These are phyloP conservation scores for Amazona ochrocephala DNA, from an alignment of 2,797 vertebrate species.

Conservation along the genomic window DNA sequence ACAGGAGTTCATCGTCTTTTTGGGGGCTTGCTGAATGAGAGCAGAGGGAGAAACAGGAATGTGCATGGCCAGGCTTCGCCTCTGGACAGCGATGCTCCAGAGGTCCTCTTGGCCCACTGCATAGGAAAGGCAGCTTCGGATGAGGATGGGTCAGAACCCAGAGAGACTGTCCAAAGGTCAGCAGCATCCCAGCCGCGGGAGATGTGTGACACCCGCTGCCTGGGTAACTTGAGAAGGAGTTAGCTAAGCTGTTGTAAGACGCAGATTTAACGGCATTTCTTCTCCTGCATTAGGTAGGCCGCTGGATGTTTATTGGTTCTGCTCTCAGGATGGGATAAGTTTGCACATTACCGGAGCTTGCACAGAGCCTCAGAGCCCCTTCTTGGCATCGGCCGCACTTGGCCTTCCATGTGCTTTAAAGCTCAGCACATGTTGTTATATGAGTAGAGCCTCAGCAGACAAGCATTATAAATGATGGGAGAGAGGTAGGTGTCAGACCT, in stretches of 20 bases:
- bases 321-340: background rate
- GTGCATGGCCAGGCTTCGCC: fast-evolving
- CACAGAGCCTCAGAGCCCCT: background rate
- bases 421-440: background rate
- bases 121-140: background rate
- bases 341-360: background rate
- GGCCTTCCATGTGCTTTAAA: fast-evolving
- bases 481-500: background rate
- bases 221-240: constrained; percentile 23
- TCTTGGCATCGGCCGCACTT: background rate
- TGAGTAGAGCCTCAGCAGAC: background rate
- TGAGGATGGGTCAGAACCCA: background rate
- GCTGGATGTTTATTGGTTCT: background rate
- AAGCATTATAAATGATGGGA: background rate
- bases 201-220: background rate
- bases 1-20: background rate
- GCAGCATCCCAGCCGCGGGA: background rate
- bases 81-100: background rate
- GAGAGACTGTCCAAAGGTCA: background rate
- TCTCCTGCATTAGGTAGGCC: background rate
- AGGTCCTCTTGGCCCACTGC: background rate
- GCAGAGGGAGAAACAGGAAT: background rate
- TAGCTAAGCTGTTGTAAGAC: background rate
- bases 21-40: background rate
- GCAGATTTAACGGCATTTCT: background rate